A percentile compares a stretch with the other conserved stretches of the same genome.
These are phyloP conservation scores for Lagopus muta DNA, from an alignment of 2,113 vertebrate species.

Conservation along the genomic window DNA sequence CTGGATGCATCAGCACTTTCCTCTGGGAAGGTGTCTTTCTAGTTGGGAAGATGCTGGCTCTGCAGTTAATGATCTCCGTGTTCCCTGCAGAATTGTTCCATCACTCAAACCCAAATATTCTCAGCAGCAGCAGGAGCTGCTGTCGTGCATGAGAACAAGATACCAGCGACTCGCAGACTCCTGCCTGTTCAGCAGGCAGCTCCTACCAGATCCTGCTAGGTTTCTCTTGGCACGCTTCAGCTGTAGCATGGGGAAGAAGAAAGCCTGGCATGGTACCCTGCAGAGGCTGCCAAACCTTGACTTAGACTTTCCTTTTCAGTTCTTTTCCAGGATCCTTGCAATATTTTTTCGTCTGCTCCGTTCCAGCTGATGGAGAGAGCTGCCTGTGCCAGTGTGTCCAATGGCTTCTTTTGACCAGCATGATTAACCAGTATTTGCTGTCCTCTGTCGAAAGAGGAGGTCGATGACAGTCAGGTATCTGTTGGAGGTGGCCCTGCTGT, in stretches of 20 bases:
- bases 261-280: not conserved
- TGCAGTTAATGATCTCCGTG: not conserved
- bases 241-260: not conserved
- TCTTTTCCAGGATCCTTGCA: not conserved
- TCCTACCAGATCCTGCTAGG: not conserved
- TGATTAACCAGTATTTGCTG: not conserved
- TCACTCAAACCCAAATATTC: not conserved
- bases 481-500: rapidly evolving
- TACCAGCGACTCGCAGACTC: not conserved
- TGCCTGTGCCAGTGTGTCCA: rapidly evolving
- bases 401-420: not conserved
- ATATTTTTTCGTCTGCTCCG: not conserved
- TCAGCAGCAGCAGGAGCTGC: rapidly evolving
- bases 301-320: not conserved
- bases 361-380: not conserved
- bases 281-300: not conserved
- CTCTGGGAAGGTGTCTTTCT: slow-evolving; percentile 46
- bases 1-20: slow-evolving; percentile 66
- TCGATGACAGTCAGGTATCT: not conserved
- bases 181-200: not conserved
- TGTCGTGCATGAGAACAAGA: not conserved
- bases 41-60: slow-evolving; percentile 47
- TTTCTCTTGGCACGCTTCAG: not conserved
- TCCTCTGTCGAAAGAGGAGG: rapidly evolving
- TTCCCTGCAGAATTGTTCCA: not conserved